Base-by-base conservation (phyloP, 2,888 invertebrate species). In the Tigriopus californicus region DNA sequence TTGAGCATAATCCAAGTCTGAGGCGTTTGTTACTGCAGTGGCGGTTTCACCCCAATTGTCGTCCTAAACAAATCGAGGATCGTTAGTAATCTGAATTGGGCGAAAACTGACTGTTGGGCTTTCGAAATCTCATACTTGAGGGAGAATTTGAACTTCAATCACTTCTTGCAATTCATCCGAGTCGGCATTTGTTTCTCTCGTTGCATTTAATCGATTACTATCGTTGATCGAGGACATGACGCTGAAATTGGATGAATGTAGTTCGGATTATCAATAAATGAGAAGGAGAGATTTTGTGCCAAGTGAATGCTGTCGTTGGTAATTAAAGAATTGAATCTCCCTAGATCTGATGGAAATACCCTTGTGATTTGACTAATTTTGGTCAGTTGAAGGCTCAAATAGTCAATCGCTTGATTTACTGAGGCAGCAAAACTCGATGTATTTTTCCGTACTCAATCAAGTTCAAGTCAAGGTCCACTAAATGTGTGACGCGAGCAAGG, bases 41-140 rank as follows among this genome's bases (percentile, higher is more conserved):
- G 94, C 94, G 67, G 90, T 94, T 71, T 95, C 95, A n/a, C 90
- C 92, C 95, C 95, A 95, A 71, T 92, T 92, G 68, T 95, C 95
- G 73, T 95, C 95, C 74, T 92, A 85, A 24, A 65, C 62, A 41
- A 60, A 48, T 40, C 61, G 61, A 49, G 49, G 52, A 44, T 51
- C 4, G 13, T 6, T 5, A 20, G 10, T 44, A 44, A 44, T 44
- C 5, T 18, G 5, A 44, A 44, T 44, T 18, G 44, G 5, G 44
- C 10, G 10, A 3, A 18, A 22, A 18, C 12, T 5, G 13, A 11
- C 18, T n/a, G 48, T 48, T 15, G 53, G 6, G 41, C 5, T 40
- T 15, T 41, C 12, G 46, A 2, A 1, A 20, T 20, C 10, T 1
- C 60, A 61, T 65, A 71, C 71, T 70, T 72, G 74, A 0, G 91